Percentiles rank a stretch among this genome's conserved stretches.
These are phyloP conservation scores for Actinemys pallida DNA, from an alignment of 2,113 vertebrate species.

Conservation along the genomic window DNA sequence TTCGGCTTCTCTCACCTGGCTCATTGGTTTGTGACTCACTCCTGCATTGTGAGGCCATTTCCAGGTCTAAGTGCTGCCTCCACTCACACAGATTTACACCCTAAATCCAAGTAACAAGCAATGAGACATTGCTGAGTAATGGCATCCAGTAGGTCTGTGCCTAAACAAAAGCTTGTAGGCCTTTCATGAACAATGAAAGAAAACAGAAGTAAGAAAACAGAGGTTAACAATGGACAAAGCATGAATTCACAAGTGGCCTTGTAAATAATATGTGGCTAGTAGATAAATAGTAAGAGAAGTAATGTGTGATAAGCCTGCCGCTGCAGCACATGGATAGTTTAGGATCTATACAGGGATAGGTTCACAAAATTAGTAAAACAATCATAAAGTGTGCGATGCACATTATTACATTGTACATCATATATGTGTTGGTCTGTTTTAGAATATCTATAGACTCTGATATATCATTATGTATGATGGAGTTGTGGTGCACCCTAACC, in stretches of 20 bases:
- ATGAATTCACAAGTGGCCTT: background rate
- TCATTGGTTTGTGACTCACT: background rate
- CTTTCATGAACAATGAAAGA: background rate
- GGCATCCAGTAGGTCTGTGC: background rate
- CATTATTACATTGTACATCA: no score
- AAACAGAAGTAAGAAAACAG: background rate
- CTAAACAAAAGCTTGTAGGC: background rate
- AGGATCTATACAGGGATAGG: background rate
- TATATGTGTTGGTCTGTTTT: background rate
- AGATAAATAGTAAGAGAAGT: background rate
- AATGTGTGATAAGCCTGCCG: background rate
- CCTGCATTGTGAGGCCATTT: background rate
- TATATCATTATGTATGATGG: background rate
- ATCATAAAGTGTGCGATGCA: background rate
- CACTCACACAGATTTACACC: background rate
- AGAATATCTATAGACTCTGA: background rate
- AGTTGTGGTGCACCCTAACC: no score
- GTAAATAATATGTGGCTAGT: background rate
- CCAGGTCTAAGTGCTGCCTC: background rate
- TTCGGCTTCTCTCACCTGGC: background rate
- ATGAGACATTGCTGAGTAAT: background rate
- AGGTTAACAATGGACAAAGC: background rate
- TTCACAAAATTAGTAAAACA: background rate
- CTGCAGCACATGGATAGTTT: background rate
- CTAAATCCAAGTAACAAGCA: background rate